These are phyloP conservation scores for Lepidocolaptes lacrymiger DNA, from an alignment of 2,797 vertebrate species.

Conservation along the genomic window DNA sequence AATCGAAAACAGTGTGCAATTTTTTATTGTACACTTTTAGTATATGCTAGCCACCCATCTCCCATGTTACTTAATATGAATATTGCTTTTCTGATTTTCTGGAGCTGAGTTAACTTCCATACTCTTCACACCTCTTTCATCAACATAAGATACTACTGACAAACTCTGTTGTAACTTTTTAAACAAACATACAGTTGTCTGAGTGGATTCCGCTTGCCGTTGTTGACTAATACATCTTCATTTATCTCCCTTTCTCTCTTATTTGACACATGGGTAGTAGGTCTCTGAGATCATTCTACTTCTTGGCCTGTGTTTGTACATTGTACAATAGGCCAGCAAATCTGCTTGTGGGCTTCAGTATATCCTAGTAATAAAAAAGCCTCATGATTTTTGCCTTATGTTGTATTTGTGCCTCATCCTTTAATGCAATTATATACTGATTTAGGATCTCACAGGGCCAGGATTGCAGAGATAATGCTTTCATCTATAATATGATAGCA, in stretches of 20 bases:
- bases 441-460: not conserved
- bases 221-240: not conserved
- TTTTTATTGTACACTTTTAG: not conserved
- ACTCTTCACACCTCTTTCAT: not conserved
- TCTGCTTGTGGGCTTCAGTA: not conserved
- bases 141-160: rapidly evolving
- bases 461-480: not conserved
- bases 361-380: not conserved
- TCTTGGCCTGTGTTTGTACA: not conserved
- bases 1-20: not conserved
- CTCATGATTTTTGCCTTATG: not conserved
- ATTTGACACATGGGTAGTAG: not conserved
- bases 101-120: not conserved
- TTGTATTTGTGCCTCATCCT: not conserved
- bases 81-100: not conserved
- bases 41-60: not conserved
- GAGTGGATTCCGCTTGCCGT: not conserved
- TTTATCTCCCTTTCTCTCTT: not conserved
- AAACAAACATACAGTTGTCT: not conserved
- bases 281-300: not conserved
- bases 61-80: not conserved
- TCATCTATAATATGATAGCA: not conserved
- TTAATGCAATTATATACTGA: not conserved
- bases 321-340: rapidly evolving
- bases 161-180: not conserved